Evolutionary conservation across 2,797 vertebrate species (phyloP), one percentile per base, ranked within the genome.

Genomic region (Cossypha niveicapilla): DNA sequence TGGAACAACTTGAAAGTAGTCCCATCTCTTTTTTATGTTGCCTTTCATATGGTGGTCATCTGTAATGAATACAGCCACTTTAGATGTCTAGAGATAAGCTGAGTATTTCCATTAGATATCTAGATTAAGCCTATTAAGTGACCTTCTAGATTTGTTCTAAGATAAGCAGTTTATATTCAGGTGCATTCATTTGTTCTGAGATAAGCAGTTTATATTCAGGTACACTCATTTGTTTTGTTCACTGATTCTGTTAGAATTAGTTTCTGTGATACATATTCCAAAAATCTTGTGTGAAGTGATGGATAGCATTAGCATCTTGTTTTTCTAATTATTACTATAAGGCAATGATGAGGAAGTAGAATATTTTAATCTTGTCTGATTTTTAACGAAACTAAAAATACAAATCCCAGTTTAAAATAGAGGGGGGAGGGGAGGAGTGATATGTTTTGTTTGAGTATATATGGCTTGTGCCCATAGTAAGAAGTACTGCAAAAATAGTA

Each of bases 351-450:
- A 9, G 30, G 13, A 62, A 62, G 58, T 62, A 39, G 32, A 56
- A 27, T 78, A 19, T 41, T 92, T 60, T 48, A 30, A 48, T 78
- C 13, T 77, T 47, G 10, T 41, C 58, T 72, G 10, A 24, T 65
- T 58, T 72, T 34, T 50, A 75, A 35, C 22, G 44, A 81, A 65
- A 76, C 10, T 11, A 14, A 47, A 91, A 94, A 23, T 54, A 37
- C 16, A 42, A 65, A 24, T 22, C 54, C 7, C 7, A 72, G 2
- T 18, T 56, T 56, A 22, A 68, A 76, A 19, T 21, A 37, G 35
- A 37, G 35, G 16, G 27, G 30, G 17, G 7, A 45, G 5, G 21
- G 4, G 7, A 2, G 0, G 0, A 0, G 18, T 39, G 21, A 15
- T 71, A 2, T 54, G 14, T 54, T 24, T 8, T 16, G 5, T 44